Base-by-base conservation (phyloP, 2,113 vertebrate species). In the Polypterus bichir region DNA sequence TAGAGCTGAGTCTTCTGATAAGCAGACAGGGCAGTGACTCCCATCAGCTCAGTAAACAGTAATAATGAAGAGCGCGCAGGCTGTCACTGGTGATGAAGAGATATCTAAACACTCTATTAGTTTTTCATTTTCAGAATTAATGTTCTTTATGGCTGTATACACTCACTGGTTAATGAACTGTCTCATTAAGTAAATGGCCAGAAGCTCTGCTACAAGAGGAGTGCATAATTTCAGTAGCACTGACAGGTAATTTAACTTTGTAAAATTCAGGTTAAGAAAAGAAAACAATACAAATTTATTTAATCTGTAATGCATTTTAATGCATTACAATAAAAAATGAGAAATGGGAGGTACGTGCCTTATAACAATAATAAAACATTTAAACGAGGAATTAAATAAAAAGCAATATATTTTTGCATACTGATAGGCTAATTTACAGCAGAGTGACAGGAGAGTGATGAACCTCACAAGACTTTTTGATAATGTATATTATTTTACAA, bases 71-170 rank as follows among this genome's bases (percentile, higher is more conserved):
- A 70, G 67, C 65, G 70, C 49, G 60, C 63, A 47, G 75, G 5
- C 75, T 69, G 81, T 76, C 77, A 70, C 53, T 0, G 5, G 64
- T 78, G 84, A 84, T 81, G 80, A 82, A 83, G 75, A 76, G 72
- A 62, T 49, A 63, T 69, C 75, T 82, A 71, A 83, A 86, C 80
- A 82, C 79, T 74, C 79, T 57, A 74, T 79, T 82, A 81, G 84
- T 69, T 83, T 83, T 86, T 79, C 80, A 83, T 84, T 85, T 85
- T 68, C 73, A 46, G 75, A 84, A 83, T 83, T 83, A 82, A 84
- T 81, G 76, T 70, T 72, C 74, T 83, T 78, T 69, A 70, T 44
- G 71, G 3, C 8, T 70, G 63, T 75, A 66, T 76, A 76, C 72
- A 70, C 69, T 68, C 65, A 46, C 68, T 57, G 51, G 67, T 75